Evolutionary conservation across 2,797 vertebrate genomes (phyloP).

Genomic region (Enteromius fasciolatus): DNA sequence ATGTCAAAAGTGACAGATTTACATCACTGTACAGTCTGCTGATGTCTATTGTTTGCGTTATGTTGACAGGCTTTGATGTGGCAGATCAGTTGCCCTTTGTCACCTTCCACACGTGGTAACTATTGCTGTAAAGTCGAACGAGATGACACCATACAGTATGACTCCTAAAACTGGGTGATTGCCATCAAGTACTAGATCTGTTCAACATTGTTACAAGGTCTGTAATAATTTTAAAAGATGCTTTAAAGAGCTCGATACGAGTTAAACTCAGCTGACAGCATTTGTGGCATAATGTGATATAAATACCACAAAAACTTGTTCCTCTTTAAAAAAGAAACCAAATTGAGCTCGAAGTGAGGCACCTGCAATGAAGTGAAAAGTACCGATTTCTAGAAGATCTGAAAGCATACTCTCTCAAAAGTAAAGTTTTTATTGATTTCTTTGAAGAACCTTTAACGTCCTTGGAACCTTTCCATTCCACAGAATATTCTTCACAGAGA

Average conservation of each 20-base stretch:
- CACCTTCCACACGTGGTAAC: conserved; percentile 40
- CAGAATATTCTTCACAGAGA: too few species aligned
- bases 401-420: not conserved
- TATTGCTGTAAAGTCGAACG: conserved; percentile 22
- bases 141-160: conserved; percentile 32
- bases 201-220: conserved; percentile 32
- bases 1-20: conserved; percentile 25
- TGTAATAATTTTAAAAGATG: not conserved
- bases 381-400: not conserved
- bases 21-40: not conserved
- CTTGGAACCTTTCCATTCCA: too few species aligned
- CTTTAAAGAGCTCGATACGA: not conserved
- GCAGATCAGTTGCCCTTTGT: conserved; percentile 27
- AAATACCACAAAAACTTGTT: not conserved
- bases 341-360: not conserved
- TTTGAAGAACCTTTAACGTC: too few species aligned
- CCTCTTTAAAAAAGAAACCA: not conserved
- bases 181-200: conserved; percentile 8
- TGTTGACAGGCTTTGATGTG: conserved; percentile 23
- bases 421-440: not conserved
- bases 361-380: not conserved
- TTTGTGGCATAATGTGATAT: not conserved
- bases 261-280: not conserved
- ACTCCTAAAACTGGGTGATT: conserved; percentile 18
- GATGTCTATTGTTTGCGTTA: conserved; percentile 21